Percentiles rank a stretch among this genome's conserved stretches.
phyloP scores from a whole-genome alignment of 2,888 invertebrate species.

The Cryptus armator region DNA sequence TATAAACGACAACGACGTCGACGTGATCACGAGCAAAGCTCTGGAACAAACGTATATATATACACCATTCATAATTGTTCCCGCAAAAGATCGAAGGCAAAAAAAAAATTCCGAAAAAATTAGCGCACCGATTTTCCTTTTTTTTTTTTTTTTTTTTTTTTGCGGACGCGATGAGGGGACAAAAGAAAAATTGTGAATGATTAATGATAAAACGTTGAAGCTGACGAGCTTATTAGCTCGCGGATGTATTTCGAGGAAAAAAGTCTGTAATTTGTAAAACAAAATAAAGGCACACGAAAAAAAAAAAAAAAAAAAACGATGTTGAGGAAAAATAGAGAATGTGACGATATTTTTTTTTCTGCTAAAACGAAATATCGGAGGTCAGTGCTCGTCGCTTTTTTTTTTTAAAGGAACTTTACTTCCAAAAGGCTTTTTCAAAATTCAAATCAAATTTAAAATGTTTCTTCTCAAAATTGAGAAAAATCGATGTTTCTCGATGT shows the following conservation, averaged over 20 bases:
- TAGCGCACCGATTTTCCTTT: neutral
- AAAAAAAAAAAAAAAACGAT: neutral
- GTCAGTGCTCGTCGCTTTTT: no score
- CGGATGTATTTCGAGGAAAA: neutral
- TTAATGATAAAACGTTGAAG: neutral
- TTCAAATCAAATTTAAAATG: no score
- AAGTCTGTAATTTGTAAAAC: neutral
- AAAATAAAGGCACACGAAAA: neutral
- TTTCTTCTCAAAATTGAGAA: no score
- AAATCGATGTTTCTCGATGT: no score
- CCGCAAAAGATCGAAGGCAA: neutral
- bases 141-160: neutral
- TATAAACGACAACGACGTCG: neutral
- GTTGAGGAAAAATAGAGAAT: neutral
- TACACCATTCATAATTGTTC: neutral
- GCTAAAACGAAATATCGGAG: no score
- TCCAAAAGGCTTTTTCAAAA: no score
- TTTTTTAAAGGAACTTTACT: no score
- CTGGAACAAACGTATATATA: neutral
- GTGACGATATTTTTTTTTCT: neutral
- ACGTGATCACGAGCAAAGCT: slow-evolving; percentile 11
- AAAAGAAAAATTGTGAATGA: neutral
- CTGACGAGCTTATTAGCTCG: neutral
- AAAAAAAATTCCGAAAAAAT: neutral
- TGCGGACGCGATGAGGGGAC: no score